phyloP scores from a whole-genome alignment of 1,140 invertebrate species.

The Pachypsylla venusta region DNA sequence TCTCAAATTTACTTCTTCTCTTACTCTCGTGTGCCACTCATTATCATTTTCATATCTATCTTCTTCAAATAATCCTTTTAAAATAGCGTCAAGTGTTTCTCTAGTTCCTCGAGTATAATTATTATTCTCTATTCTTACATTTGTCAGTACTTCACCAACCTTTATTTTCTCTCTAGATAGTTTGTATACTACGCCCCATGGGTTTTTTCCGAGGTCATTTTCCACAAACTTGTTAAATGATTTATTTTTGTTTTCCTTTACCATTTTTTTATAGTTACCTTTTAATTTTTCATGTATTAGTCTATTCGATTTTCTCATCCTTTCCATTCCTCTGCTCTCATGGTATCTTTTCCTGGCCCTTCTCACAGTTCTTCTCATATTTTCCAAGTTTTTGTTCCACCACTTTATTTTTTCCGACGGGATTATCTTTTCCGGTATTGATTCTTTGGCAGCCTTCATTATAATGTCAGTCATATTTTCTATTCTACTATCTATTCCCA shows the following conservation, averaged over 20 bases:
- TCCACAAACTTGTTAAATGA: neutral
- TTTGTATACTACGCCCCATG: constrained; percentile 4
- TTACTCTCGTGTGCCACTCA: neutral
- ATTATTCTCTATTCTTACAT: neutral
- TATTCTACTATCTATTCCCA: neutral
- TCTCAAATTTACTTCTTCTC: neutral
- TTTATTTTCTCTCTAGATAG: neutral
- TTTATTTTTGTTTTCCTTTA: neutral
- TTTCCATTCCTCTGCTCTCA: neutral
- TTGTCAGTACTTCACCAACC: neutral
- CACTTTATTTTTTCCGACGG: neutral
- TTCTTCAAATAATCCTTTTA: neutral
- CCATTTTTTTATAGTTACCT: neutral
- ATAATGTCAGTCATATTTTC: neutral
- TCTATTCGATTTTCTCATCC: neutral
- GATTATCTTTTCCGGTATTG: neutral
- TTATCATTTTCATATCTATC: neutral
- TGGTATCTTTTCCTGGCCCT: neutral
- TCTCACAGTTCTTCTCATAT: neutral
- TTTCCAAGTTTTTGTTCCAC: constrained; percentile 2
- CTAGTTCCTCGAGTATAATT: neutral
- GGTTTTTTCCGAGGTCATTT: neutral
- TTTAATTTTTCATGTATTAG: neutral
- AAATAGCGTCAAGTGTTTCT: neutral
- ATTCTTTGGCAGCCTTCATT: neutral